Base-by-base conservation (phyloP, 2,113 vertebrate species). In the Tychaedon coryphoeus region DNA sequence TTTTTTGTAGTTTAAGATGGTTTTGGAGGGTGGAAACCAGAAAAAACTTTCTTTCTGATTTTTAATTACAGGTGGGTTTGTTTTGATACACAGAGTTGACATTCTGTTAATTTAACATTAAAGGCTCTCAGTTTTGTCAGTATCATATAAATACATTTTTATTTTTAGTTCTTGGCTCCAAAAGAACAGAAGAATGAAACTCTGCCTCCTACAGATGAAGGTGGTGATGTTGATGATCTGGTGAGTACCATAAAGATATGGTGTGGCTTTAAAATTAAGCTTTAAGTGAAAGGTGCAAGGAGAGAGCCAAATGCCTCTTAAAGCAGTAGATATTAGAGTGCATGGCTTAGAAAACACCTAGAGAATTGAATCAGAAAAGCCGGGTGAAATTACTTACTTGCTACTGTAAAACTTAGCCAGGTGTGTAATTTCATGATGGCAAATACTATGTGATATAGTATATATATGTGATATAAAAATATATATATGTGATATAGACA, bases 161-260 rank as follows among this genome's bases (percentile, higher is more conserved):
- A 2, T 93, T 95, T 93, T 73, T 95, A 99, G 99, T 99, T 99
- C 97, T 96, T 99, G 90, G 92, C 95, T 36, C 87, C 93, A 2
- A 98, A 98, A 86, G 98, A 99, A 86, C 97, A 97, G 82, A 91
- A 97, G 80, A 95, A 92, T 26, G 97, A 97, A 89, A 88, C 76
- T 38, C 64, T 94, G 14, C 93, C 97, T 33, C 34, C 70, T 25
- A 28, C 76, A 70, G 98, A 98, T 57, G 99, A 99, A 83, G 97
- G 96, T 53, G 99, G 98, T 66, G 99, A 99, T 85, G 98, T 99
- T 38, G 99, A 99, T 95, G 99, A 99, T 95, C 97, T 99, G 98
- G 99, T 99, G 93, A 98, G 98, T 96, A 50, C 53, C 8, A 2
- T 91, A 42, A 93, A 86, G 60, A 56, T 29, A 31, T 8, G 8